Percentiles rank a stretch among this genome's conserved stretches.
These are phyloP conservation scores for Vanacampus margaritifer DNA, from an alignment of 2,113 vertebrate genomes.

Conservation along the genomic window DNA sequence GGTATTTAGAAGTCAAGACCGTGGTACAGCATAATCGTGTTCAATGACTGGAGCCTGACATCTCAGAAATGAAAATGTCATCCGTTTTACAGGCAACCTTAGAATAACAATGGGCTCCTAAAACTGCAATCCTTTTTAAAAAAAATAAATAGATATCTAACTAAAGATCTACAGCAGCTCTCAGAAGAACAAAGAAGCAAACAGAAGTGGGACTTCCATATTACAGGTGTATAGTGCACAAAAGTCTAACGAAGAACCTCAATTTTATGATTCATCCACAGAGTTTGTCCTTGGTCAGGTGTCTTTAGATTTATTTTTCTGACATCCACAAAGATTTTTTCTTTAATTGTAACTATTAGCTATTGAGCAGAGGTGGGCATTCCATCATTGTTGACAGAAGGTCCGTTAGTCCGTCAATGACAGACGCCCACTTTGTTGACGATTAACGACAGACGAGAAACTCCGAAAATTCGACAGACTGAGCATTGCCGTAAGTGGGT, in stretches of 20 bases:
- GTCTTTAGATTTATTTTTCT: background rate
- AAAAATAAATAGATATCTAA: slow-evolving; percentile 49
- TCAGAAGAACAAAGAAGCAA: slow-evolving; percentile 31
- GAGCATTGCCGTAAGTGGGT: too few relatives aligned
- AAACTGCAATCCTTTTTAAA: slow-evolving; percentile 47
- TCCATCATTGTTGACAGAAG: too few relatives aligned
- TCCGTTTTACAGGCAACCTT: slow-evolving; percentile 37
- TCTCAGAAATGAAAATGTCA: slow-evolving; percentile 36
- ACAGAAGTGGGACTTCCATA: slow-evolving; percentile 32
- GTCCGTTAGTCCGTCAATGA: too few relatives aligned
- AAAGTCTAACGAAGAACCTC: background rate
- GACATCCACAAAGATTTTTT: background rate
- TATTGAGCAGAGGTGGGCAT: too few relatives aligned
- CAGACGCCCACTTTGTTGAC: too few relatives aligned
- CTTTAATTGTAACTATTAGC: background rate
- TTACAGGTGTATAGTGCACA: slow-evolving; percentile 41
- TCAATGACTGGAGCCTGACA: slow-evolving; percentile 55
- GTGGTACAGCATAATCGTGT: slow-evolving; percentile 33
- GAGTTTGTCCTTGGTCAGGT: slow-evolving; percentile 21
- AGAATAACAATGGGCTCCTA: slow-evolving; percentile 37
- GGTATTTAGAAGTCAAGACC: slow-evolving; percentile 60
- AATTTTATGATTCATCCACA: slow-evolving; percentile 17
- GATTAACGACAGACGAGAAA: too few relatives aligned
- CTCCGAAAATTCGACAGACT: too few relatives aligned
- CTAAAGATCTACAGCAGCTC: slow-evolving; percentile 12